Conservation (phyloP, 2,888 invertebrate genomes). For the Chymomyza amoena region DNA sequence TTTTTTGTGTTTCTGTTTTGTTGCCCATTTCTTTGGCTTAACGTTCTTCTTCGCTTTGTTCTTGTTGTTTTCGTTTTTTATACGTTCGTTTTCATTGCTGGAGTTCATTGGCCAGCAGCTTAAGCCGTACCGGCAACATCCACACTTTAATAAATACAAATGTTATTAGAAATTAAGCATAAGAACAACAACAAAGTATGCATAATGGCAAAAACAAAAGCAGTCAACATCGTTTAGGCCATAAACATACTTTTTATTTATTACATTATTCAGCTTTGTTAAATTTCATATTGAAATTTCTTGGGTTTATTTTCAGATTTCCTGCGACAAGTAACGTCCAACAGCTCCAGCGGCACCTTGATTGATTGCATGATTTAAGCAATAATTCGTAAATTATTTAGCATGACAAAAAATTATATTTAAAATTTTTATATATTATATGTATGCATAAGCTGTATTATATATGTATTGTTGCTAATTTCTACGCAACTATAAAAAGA, state of each 20-base stretch:
- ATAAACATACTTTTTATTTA: constrained; percentile 52
- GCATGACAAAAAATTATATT: constrained; percentile 48
- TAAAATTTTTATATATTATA: neutral
- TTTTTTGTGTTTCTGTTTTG: constrained; percentile 57
- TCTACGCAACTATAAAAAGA: neutral
- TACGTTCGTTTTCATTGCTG: constrained; percentile 77
- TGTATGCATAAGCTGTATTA: neutral
- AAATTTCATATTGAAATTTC: constrained; percentile 30
- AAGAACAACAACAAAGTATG: constrained; percentile 24
- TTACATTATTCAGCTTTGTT: constrained; percentile 29
- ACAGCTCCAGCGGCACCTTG: constrained; percentile 32
- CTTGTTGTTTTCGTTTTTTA: constrained; percentile 68
- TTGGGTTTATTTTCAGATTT: constrained; percentile 12
- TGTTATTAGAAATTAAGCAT: constrained; percentile 45
- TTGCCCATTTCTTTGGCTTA: constrained; percentile 38
- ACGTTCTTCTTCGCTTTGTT: constrained; percentile 44
- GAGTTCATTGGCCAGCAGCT: constrained; percentile 73
- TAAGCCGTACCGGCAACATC: constrained; percentile 37
- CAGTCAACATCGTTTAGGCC: constrained; percentile 1
- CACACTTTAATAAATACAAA: constrained; percentile 64
- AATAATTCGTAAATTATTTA: constrained; percentile 58
- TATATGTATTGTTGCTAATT: neutral
- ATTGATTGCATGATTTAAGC: constrained; percentile 59
- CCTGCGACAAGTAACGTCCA: constrained; percentile 43
- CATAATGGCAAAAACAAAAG: constrained; percentile 22